Evolutionary conservation across 2,113 vertebrate genomes (phyloP), one percentile per base, ranked within the genome.

Genomic region (Kryptolebias marmoratus): DNA sequence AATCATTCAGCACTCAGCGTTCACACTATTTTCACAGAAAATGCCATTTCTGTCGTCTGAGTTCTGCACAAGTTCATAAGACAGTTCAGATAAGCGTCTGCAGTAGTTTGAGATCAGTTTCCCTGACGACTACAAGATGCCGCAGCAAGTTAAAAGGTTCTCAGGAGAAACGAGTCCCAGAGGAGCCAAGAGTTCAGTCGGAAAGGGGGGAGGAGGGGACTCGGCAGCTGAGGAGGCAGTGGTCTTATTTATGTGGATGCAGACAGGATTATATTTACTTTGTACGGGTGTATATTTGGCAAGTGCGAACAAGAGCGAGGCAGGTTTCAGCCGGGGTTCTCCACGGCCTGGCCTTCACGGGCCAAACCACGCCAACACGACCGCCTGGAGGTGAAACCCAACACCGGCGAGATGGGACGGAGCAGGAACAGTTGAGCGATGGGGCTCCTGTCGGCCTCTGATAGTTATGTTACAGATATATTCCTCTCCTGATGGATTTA

Each of bases 201-300:
- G 13, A 68, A 48, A 28, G 32, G 11, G 32, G 3, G 30, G 36
- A 48, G 30, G 32, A 5, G 30, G 36, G 9, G n/a, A 50, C 42
- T 71, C 13, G 55, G 45, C 71, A 58, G 70, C 68, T 12, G 56
- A 83, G 59, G 69, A 86, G 76, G 83, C 80, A 81, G 68, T 66
- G 77, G 67, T 18, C 69, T 75, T 77, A 71, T 82, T 52, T 76
- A 58, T 28, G 12, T 79, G 79, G 75, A 83, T 28, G 32, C 71
- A 64, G 56, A 81, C 83, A 73, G 82, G 85, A 77, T 87, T 90
- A 91, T 82, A 89, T 88, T 89, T 88, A 90, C 88, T 89, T 87
- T 87, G 80, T 79, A 69, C 82, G 69, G 57, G 78, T 83, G 80
- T 90, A 89, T 89, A 89, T 91, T 91, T 90, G 87, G 89, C 70